Percentiles rank a stretch among this genome's conserved stretches.
phyloP scores from a whole-genome alignment of 2,113 vertebrate genomes.

The Dipodomys stephensi region DNA sequence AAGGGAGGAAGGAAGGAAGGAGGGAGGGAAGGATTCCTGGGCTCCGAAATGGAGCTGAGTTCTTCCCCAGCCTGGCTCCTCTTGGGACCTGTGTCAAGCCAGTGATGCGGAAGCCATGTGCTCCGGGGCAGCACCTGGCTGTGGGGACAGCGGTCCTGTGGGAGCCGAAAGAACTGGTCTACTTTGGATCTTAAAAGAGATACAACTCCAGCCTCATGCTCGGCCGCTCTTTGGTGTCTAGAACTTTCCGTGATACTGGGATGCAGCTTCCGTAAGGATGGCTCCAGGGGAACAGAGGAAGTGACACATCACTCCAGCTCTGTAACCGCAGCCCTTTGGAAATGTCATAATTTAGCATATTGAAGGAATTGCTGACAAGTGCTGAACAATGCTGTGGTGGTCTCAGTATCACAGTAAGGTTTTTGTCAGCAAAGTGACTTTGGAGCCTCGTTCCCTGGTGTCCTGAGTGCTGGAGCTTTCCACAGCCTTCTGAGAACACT shows the following conservation, averaged over 20 bases:
- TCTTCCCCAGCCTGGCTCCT: background rate
- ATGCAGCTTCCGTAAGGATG: background rate
- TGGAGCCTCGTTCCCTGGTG: background rate
- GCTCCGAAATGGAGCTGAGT: fast-evolving
- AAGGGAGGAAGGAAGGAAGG: too few species aligned
- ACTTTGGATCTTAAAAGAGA: conserved; percentile 41
- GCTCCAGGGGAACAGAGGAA: background rate
- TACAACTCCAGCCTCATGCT: fast-evolving
- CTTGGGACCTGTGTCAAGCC: background rate
- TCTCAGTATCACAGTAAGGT: background rate
- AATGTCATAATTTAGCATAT: background rate
- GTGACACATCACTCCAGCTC: background rate
- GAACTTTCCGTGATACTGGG: background rate
- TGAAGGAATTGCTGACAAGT: background rate
- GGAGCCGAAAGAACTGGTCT: background rate
- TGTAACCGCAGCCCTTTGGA: background rate
- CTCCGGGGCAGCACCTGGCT: fast-evolving
- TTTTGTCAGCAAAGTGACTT: background rate
- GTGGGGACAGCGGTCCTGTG: background rate
- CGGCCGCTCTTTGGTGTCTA: background rate
- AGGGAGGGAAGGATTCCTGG: background rate
- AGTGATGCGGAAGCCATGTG: background rate
- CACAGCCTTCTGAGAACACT: background rate
- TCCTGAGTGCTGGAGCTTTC: background rate
- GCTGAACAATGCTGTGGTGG: background rate